Percentiles rank a stretch among this genome's conserved stretches.
Evolutionary conservation across 1,140 invertebrate genomes (phyloP).

Genomic region (Venturia canescens): DNA sequence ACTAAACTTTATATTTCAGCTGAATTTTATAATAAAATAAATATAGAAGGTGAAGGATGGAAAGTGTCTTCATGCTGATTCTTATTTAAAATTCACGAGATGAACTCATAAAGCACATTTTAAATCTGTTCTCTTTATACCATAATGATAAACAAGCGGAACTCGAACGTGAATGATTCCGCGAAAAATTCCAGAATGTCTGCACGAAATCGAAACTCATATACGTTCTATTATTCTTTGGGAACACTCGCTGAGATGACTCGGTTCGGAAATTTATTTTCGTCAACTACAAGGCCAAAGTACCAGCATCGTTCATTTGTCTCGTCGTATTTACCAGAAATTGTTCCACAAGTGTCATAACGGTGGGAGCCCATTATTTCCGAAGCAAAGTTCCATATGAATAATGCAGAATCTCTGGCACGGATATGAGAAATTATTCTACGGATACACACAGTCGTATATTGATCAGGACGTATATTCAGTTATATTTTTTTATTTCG

Average conservation of each 20-base stretch:
- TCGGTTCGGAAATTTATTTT: background rate
- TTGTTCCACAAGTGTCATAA: background rate
- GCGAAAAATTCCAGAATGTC: no score
- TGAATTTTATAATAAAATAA: no score
- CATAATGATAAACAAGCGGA: no score
- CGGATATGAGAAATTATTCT: constrained; percentile 22
- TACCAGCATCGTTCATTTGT: background rate
- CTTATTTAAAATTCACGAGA: no score
- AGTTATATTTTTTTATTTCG: background rate
- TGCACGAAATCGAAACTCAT: background rate
- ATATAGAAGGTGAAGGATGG: no score
- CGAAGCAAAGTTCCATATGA: constrained; percentile 9
- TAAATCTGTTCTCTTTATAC: no score
- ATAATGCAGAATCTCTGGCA: constrained; percentile 14
- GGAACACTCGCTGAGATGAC: no score
- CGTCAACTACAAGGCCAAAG: background rate
- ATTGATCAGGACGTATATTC: background rate
- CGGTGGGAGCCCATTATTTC: background rate
- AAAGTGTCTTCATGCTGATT: no score
- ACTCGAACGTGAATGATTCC: no score
- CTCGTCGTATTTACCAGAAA: constrained; percentile 8
- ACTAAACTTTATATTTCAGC: no score
- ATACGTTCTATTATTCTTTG: background rate
- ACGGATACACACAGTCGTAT: background rate
- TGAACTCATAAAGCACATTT: no score